A percentile compares a stretch with the other conserved stretches of the same genome.
These are phyloP conservation scores for Harmothoe impar DNA, from an alignment of 2,888 invertebrate species.

Conservation along the genomic window DNA sequence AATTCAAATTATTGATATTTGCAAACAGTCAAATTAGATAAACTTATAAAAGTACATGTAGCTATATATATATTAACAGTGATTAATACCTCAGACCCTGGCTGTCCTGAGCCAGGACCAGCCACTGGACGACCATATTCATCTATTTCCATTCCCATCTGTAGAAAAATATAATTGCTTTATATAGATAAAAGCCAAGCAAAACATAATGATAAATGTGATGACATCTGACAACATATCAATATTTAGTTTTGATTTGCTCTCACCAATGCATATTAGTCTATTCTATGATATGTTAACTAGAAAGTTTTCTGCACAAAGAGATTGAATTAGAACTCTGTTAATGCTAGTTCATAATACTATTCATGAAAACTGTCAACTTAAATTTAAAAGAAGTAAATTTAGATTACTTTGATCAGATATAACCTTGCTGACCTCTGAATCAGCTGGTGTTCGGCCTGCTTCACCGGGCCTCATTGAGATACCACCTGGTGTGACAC, in stretches of 20 bases:
- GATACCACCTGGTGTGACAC: background rate
- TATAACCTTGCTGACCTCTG: background rate
- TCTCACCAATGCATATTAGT: too few relatives aligned
- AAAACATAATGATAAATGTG: background rate
- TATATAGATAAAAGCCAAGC: background rate
- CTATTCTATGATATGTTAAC: too few relatives aligned
- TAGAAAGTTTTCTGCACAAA: too few relatives aligned
- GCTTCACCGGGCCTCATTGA: background rate
- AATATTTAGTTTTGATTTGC: too few relatives aligned
- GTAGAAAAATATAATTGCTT: background rate
- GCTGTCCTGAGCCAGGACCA: constrained; percentile 7
- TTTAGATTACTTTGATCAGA: background rate
- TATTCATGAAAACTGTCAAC: background rate
- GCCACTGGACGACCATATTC: background rate
- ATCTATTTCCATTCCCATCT: constrained; percentile 31
- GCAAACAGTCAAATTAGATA: too few relatives aligned
- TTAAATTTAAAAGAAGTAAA: background rate
- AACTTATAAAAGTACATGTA: too few relatives aligned
- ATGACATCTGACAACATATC: too few relatives aligned
- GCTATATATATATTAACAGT: too few relatives aligned
- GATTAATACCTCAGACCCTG: constrained; percentile 32
- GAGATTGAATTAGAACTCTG: too few relatives aligned
- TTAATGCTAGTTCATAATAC: too few relatives aligned
- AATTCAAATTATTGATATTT: too few relatives aligned
- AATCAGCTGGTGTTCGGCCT: background rate